Conservation (phyloP, 1,140 invertebrate genomes). For the Pectinophora gossypiella region DNA sequence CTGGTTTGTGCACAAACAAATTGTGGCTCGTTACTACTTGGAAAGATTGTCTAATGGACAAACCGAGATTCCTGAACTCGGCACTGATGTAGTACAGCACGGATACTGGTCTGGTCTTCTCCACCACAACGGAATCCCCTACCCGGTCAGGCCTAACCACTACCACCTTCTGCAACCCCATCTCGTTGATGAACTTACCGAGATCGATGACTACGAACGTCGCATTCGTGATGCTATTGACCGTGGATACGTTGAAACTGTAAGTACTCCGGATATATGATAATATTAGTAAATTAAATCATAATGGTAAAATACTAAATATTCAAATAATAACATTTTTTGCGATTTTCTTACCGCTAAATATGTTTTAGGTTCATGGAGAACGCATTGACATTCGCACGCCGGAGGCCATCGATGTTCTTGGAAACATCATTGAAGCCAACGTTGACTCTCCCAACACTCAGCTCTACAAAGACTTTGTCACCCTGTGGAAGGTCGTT, state of each 20-base stretch:
- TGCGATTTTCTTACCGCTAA: too few relatives aligned
- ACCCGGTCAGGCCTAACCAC: conserved; percentile 77
- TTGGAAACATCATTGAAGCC: conserved; percentile 83
- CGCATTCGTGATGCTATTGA: conserved; percentile 80
- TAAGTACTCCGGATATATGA: conserved; percentile 38
- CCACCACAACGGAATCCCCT: conserved; percentile 80
- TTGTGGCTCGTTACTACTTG: conserved; percentile 80
- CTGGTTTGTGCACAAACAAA: conserved; percentile 78
- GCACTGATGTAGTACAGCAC: conserved; percentile 75
- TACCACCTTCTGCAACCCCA: conserved; percentile 44
- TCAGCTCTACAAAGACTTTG: conserved; percentile 79
- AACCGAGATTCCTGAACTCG: conserved; percentile 77
- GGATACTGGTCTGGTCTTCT: conserved; percentile 81
- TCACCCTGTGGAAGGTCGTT: conserved; percentile 75
- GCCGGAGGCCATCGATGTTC: conserved; percentile 75
- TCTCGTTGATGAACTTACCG: conserved; percentile 50
- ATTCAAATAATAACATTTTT: too few relatives aligned
- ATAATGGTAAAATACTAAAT: too few relatives aligned
- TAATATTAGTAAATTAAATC: conserved; percentile 7
- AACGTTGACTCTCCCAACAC: conserved; percentile 81
- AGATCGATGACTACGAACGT: conserved; percentile 76
- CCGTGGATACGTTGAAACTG: conserved; percentile 72
- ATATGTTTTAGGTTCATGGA: conserved; percentile 36
- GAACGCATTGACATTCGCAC: conserved; percentile 71
- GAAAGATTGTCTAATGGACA: conserved; percentile 81